Evolutionary conservation across 1,140 invertebrate species (phyloP).

Genomic region (Drosophila elegans): DNA sequence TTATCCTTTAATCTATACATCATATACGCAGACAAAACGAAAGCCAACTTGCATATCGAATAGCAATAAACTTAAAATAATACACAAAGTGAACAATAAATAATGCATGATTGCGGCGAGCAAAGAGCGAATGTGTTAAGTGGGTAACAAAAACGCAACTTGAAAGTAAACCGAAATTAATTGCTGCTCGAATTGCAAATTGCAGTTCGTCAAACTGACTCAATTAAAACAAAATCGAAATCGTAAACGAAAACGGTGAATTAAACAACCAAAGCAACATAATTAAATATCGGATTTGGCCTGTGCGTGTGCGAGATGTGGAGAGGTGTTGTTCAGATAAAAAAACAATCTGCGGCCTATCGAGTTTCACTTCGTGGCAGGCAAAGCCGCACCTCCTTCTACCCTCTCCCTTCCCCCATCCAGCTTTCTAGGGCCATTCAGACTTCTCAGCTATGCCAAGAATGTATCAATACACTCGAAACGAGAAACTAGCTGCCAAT

Average conservation of each 20-base stretch:
- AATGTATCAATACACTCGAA: constrained; percentile 30
- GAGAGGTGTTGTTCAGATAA: constrained; percentile 4
- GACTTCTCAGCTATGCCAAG: constrained; percentile 41
- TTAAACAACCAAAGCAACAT: constrained; percentile 9
- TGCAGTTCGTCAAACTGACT: constrained; percentile 51
- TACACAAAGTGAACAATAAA: constrained; percentile 19
- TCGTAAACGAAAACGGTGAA: constrained; percentile 24
- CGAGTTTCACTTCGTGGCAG: constrained; percentile 40
- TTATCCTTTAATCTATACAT: background rate
- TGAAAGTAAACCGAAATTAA: constrained; percentile 47
- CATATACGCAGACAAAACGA: constrained; percentile 29
- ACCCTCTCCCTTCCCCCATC: background rate
- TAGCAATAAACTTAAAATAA: constrained; percentile 3
- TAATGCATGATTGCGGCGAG: constrained; percentile 24
- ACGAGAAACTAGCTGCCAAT: constrained; percentile 21
- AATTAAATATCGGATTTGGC: constrained; percentile 40
- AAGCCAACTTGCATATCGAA: constrained; percentile 20
- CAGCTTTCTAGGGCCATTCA: constrained; percentile 17
- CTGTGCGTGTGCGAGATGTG: constrained; percentile 21
- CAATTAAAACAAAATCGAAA: constrained; percentile 35
- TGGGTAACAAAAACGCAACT: constrained; percentile 44
- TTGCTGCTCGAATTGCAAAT: constrained; percentile 44
- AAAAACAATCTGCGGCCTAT: background rate
- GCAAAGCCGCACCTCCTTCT: background rate
- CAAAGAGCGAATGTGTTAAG: constrained; percentile 43